Evolutionary conservation across 2,888 invertebrate genomes (phyloP).

Genomic region (Marasmarcha lunaedactyla): DNA sequence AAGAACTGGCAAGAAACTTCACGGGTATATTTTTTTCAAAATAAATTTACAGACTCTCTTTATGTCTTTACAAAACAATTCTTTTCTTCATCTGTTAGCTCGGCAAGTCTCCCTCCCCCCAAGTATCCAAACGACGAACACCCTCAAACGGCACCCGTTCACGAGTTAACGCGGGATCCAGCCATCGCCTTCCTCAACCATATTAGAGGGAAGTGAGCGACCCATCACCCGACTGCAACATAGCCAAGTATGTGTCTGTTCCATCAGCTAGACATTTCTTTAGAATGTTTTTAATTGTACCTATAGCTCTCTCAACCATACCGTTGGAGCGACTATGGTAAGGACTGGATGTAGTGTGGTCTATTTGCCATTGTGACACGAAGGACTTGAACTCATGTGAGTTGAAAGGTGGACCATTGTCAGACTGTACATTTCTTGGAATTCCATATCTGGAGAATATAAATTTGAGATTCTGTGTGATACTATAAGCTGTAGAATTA

Average conservation of each 20-base stretch:
- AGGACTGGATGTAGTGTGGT: constrained; percentile 7
- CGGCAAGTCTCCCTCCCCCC: too few relatives aligned
- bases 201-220: too few relatives aligned
- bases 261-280: constrained; percentile 4
- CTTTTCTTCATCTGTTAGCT: too few relatives aligned
- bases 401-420: constrained; percentile 6
- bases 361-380: constrained; percentile 4
- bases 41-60: too few relatives aligned
- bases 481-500: background rate
- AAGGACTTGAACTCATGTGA: constrained; percentile 4
- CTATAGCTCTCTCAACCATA: constrained; percentile 6
- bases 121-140: too few relatives aligned
- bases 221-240: too few relatives aligned
- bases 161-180: too few relatives aligned
- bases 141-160: too few relatives aligned
- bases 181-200: too few relatives aligned
- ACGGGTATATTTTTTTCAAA: too few relatives aligned
- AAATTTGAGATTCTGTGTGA: constrained; percentile 10
- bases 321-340: constrained; percentile 7
- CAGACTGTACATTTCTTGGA: constrained; percentile 2
- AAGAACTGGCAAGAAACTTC: too few relatives aligned
- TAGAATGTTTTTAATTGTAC: constrained; percentile 5
- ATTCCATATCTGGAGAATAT: constrained; percentile 12
- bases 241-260: constrained; percentile 8
- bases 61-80: too few relatives aligned